Base-by-base conservation (phyloP, 2,888 invertebrate species). In the Lasioglossum vierecki region DNA sequence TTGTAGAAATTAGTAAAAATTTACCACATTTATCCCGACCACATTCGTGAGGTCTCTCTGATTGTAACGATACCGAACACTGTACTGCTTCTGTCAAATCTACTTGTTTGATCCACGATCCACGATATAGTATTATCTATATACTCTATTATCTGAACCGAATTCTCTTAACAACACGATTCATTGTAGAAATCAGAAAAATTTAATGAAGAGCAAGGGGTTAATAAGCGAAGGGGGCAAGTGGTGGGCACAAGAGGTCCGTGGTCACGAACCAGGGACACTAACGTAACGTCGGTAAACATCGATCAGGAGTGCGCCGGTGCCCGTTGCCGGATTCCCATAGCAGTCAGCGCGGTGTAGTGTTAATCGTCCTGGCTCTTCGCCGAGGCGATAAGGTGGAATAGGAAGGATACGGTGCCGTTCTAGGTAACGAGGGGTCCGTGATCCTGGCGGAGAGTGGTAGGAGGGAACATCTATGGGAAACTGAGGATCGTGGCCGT, bases 401-500 rank as follows among this genome's bases (percentile, higher is more conserved):
- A 91, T 88, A 88, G 89, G 88, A 80, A 91, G 88, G 86, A 89
- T 90, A 88, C 79, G 76, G 63, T 78, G 82, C 81, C 79, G 63
- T 87, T 13, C 86, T 82, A 83, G 66, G 89, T 89, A 90, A 90
- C 90, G 86, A 91, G 90, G 82, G 85, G 76, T 83, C 88, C 90
- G 91, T 87, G 91, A 90, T 88, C 88, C 81, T 82, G 82, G 71
- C 76, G 57, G 74, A 76, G 82, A 71, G 82, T 83, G 77, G 88
- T 79, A 86, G 84, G 87, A 89, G 82, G 86, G 80, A 85, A 91
- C 80, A 91, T 83, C 89, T 88, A 93, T 92, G 93, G 91, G 92
- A 92, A 92, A 91, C 88, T 82, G 44, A 83, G 88, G 92, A 88
- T 93, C 93, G 93, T 93, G 93, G 92, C 87, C 90, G 92, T 92